Evolutionary conservation across 2,888 invertebrate genomes (phyloP).

Genomic region (Cephus runcator): DNA sequence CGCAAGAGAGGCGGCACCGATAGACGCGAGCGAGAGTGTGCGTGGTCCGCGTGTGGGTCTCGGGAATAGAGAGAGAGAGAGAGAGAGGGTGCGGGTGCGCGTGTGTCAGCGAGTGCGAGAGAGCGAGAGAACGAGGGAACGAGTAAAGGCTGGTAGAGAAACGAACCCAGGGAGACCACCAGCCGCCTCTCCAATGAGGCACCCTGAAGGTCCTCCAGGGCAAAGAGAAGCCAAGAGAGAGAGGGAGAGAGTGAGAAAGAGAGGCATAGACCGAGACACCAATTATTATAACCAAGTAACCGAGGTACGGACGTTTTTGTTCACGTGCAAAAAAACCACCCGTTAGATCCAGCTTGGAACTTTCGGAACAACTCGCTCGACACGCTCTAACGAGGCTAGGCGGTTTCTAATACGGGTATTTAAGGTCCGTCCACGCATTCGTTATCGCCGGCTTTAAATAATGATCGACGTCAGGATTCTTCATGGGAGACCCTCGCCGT

Average conservation of each 20-base stretch:
- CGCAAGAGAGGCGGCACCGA: conserved; percentile 2
- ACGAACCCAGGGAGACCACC: neutral
- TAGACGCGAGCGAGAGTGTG: conserved; percentile 14
- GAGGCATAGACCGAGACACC: conserved; percentile 21
- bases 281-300: conserved; percentile 42
- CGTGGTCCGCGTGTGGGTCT: conserved; percentile 8
- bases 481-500: neutral
- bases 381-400: conserved; percentile 16
- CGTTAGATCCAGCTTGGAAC: conserved; percentile 4
- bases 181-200: conserved; percentile 8
- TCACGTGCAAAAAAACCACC: neutral
- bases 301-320: conserved; percentile 18
- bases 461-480: neutral
- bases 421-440: neutral
- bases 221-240: conserved; percentile 15
- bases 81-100: neutral
- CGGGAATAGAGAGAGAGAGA: conserved; percentile 18
- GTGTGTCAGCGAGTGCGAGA: neutral
- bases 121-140: conserved; percentile 7
- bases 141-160: neutral
- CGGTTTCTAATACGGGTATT: neutral
- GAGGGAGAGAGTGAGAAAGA: conserved; percentile 8
- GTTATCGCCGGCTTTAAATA: neutral
- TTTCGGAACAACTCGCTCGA: conserved; percentile 4
- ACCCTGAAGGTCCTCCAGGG: neutral